Conservation (phyloP, 1,140 invertebrate genomes). For the Rhopalosiphum maidis region DNA sequence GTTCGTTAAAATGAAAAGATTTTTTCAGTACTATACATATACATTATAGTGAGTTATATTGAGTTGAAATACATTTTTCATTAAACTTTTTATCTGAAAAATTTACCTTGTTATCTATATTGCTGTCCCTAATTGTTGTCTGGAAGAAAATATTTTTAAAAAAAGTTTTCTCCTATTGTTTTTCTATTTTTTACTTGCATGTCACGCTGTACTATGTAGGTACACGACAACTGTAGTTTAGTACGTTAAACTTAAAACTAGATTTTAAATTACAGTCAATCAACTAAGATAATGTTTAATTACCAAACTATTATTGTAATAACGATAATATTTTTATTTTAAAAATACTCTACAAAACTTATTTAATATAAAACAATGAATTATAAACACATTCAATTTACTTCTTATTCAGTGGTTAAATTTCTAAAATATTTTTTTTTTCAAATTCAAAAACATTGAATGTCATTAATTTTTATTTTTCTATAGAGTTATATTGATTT, state of each 20-base stretch:
- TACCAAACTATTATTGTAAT: no score
- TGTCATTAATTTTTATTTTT: constrained; percentile 82
- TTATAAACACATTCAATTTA: background rate
- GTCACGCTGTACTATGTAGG: background rate
- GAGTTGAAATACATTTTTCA: background rate
- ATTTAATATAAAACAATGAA: background rate
- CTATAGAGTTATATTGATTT: constrained; percentile 76
- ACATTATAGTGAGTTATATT: background rate
- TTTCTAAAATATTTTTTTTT: constrained; percentile 70
- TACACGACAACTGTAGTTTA: background rate
- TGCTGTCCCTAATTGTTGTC: background rate
- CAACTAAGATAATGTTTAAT: background rate
- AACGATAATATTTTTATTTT: no score
- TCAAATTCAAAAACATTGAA: constrained; percentile 70
- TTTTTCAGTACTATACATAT: background rate
- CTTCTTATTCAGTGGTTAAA: constrained; percentile 67
- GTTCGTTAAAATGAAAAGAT: background rate
- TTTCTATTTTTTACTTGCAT: background rate
- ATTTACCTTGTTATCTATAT: background rate
- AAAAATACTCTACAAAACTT: background rate
- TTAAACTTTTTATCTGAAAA: background rate
- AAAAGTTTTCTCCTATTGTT: background rate
- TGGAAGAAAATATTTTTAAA: background rate
- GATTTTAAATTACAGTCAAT: background rate
- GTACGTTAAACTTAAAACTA: background rate